Evolutionary conservation across 2,113 vertebrate genomes (phyloP).

Genomic region (Oryzias javanicus): DNA sequence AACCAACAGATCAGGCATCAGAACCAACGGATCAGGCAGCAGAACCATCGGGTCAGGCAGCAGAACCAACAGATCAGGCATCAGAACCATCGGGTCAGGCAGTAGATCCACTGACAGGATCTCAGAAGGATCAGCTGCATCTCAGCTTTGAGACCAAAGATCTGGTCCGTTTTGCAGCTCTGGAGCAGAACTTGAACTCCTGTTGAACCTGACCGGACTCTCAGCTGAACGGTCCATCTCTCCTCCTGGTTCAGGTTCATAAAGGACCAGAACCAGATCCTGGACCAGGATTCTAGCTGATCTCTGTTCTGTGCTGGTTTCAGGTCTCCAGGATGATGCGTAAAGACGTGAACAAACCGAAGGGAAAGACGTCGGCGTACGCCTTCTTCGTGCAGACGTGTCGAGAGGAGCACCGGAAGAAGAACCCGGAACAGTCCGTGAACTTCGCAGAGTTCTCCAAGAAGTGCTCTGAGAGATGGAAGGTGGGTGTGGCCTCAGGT

Average conservation of each 20-base stretch:
- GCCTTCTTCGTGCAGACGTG: constrained; percentile 95
- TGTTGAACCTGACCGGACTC: neutral
- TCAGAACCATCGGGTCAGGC: too few relatives aligned
- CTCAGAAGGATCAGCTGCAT: too few relatives aligned
- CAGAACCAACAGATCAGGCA: too few relatives aligned
- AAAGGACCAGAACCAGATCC: neutral
- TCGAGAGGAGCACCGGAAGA: constrained; percentile 93
- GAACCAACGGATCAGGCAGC: too few relatives aligned
- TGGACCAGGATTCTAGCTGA: neutral
- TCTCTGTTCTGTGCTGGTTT: neutral
- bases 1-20: too few relatives aligned
- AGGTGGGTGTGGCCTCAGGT: constrained; percentile 70
- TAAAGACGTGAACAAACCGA: constrained; percentile 89
- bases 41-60: too few relatives aligned
- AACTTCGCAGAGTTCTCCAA: constrained; percentile 96
- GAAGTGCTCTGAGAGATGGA: constrained; percentile 94
- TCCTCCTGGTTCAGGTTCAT: too few relatives aligned
- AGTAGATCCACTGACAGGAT: too few relatives aligned
- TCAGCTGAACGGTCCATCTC: neutral
- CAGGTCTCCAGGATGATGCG: constrained; percentile 83
- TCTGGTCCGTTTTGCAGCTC: too few relatives aligned
- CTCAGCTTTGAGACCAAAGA: too few relatives aligned
- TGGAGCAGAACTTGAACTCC: too few relatives aligned
- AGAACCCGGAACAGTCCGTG: constrained; percentile 87
- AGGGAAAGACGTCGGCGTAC: constrained; percentile 94